These are phyloP conservation scores for Darwinula stevensoni DNA, from an alignment of 2,888 invertebrate species.

Conservation along the genomic window DNA sequence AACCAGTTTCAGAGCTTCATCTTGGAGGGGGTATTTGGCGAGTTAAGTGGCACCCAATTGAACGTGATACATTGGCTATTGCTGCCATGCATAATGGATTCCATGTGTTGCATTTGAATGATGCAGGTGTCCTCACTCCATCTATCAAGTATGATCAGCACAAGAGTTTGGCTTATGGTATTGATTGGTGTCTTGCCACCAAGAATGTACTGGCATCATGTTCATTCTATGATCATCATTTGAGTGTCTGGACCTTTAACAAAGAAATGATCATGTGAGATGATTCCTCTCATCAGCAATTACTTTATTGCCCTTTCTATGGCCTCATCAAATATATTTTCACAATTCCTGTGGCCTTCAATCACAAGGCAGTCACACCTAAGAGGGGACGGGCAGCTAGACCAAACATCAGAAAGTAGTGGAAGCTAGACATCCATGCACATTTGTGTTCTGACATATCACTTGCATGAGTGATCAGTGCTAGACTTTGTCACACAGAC, in stretches of 20 bases:
- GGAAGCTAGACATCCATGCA: no score
- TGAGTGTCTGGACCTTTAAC: not conserved
- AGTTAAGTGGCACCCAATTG: not conserved
- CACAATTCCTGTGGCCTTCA: no score
- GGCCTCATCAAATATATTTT: no score
- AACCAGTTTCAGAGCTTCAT: not conserved
- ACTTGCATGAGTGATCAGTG: no score
- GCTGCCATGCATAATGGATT: constrained; percentile 1
- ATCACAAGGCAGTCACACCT: no score
- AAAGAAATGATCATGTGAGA: not conserved
- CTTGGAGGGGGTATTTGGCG: not conserved
- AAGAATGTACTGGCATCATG: not conserved
- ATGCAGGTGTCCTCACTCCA: not conserved
- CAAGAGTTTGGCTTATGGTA: constrained; percentile 1
- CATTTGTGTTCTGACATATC: no score
- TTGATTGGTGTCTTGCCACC: not conserved
- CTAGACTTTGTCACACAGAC: no score
- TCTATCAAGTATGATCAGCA: not conserved
- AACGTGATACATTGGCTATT: not conserved
- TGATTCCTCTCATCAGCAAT: no score
- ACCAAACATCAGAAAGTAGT: no score
- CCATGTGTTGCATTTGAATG: not conserved
- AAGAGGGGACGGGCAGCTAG: no score
- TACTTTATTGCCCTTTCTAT: no score
- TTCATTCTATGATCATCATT: not conserved